These are phyloP conservation scores for Drymodes brunneopygia DNA, from an alignment of 2,113 vertebrate genomes.

Conservation along the genomic window DNA sequence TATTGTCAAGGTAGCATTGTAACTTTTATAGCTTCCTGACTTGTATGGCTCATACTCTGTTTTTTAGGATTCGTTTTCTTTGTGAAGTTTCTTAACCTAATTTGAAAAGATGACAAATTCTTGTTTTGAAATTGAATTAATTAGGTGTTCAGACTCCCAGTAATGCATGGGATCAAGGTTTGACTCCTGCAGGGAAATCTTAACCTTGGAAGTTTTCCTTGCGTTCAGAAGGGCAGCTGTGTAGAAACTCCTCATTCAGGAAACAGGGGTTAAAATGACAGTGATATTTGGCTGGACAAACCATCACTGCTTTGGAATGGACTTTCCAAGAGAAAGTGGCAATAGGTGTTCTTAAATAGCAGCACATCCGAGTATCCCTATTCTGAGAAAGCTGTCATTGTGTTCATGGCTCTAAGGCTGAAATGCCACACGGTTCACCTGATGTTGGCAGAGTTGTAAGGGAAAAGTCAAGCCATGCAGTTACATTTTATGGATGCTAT, in stretches of 20 bases:
- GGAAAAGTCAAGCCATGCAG: background rate
- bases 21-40: background rate
- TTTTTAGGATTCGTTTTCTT: background rate
- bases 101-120: background rate
- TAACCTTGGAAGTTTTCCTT: background rate
- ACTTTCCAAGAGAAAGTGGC: background rate
- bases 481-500: background rate
- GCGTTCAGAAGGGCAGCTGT: background rate
- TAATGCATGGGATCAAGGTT: background rate
- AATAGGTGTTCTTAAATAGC: background rate
- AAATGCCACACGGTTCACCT: accelerated
- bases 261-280: background rate
- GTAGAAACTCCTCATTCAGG: background rate
- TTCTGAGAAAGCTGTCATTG: background rate
- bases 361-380: accelerated
- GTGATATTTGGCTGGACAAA: background rate
- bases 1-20: background rate
- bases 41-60: background rate
- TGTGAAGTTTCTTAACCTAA: background rate
- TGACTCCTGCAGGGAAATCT: background rate
- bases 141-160: background rate
- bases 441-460: background rate
- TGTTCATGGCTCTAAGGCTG: background rate
- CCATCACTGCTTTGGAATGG: background rate
- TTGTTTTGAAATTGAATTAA: background rate